Evolutionary conservation across 2,888 invertebrate genomes (phyloP).

Genomic region (Schizaphis graminum): DNA sequence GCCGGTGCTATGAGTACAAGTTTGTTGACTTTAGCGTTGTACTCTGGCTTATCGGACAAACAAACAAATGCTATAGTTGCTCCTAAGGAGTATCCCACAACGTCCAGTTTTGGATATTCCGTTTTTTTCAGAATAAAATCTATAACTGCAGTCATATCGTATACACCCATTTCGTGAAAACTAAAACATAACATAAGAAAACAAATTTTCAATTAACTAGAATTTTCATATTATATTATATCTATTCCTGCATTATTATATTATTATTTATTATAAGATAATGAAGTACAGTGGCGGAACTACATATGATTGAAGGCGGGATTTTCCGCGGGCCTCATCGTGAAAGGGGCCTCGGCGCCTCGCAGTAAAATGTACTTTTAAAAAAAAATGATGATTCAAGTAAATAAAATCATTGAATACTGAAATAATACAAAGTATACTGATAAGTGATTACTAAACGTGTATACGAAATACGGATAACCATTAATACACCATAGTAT

Average conservation of each 20-base stretch:
- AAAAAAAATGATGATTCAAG: too few relatives aligned
- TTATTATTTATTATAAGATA: neutral
- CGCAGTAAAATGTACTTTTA: too few relatives aligned
- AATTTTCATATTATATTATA: neutral
- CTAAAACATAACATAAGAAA: constrained; percentile 47
- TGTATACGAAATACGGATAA: too few relatives aligned
- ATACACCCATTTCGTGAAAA: constrained; percentile 67
- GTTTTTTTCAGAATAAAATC: constrained; percentile 65
- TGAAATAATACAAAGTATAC: too few relatives aligned
- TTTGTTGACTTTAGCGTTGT: constrained; percentile 66
- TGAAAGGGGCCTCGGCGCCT: too few relatives aligned
- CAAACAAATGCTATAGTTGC: constrained; percentile 66
- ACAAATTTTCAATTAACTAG: neutral
- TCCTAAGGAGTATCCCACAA: constrained; percentile 67
- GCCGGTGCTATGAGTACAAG: constrained; percentile 67
- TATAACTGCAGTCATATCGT: constrained; percentile 64
- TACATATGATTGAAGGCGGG: too few relatives aligned
- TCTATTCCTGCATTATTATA: neutral
- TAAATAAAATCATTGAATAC: too few relatives aligned
- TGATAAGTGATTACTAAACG: too few relatives aligned
- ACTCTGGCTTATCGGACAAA: constrained; percentile 66
- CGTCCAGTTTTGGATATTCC: constrained; percentile 57
- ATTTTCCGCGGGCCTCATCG: too few relatives aligned
- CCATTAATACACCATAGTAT: too few relatives aligned
- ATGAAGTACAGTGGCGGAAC: neutral